Evolutionary conservation across 2,113 vertebrate species (phyloP).

Genomic region (Antigone vipio): DNA sequence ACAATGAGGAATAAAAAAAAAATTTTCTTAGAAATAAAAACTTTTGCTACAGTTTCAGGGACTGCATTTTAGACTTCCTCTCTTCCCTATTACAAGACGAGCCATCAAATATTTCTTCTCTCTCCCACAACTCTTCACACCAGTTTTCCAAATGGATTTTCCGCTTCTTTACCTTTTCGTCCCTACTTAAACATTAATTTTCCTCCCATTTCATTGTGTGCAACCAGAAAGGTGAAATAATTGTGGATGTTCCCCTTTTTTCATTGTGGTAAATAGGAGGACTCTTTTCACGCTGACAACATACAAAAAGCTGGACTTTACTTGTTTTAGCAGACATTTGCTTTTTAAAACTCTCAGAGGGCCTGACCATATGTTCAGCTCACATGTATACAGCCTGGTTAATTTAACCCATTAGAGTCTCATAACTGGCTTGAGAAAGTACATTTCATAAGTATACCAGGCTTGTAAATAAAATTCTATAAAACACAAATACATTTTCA

Average conservation of each 20-base stretch:
- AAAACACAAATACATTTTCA: conserved; percentile 6
- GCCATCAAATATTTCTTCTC: conserved; percentile 12
- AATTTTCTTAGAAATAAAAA: neutral
- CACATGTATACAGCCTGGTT: conserved; percentile 55
- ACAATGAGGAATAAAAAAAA: neutral
- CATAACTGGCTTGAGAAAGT: conserved; percentile 35
- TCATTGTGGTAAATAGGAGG: conserved; percentile 33
- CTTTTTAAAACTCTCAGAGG: conserved; percentile 68
- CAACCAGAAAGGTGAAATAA: conserved; percentile 49
- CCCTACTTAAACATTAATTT: conserved; percentile 42
- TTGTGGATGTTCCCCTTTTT: conserved; percentile 16
- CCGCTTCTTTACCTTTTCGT: conserved; percentile 43
- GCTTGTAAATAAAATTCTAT: conserved; percentile 35
- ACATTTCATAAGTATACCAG: neutral
- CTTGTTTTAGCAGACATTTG: conserved; percentile 71
- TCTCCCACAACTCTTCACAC: neutral
- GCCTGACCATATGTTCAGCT: conserved; percentile 72
- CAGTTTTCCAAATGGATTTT: conserved; percentile 37
- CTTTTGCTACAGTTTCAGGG: conserved; percentile 44
- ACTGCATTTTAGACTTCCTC: conserved; percentile 20
- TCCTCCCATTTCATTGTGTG: conserved; percentile 51
- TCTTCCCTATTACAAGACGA: conserved; percentile 23
- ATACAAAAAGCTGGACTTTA: conserved; percentile 53
- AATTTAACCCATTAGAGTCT: conserved; percentile 67
- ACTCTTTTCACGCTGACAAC: conserved; percentile 61